Percentiles rank a stretch among this genome's conserved stretches.
These are phyloP conservation scores for Zaprionus obscuricornis DNA, from an alignment of 2,888 invertebrate genomes.

Conservation along the genomic window DNA sequence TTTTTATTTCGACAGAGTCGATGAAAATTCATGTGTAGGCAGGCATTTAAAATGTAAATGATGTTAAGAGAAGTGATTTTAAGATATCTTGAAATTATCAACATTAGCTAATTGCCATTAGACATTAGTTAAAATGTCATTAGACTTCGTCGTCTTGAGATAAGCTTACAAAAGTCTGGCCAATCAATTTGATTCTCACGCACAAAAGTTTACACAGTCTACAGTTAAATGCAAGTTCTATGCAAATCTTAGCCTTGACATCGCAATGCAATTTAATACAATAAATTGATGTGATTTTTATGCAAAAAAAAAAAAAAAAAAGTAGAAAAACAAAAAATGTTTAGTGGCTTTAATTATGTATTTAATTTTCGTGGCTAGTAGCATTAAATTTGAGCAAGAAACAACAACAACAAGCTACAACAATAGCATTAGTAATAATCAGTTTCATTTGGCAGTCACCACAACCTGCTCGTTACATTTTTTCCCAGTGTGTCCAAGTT, in stretches of 20 bases:
- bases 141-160: too few species aligned
- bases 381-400: too few species aligned
- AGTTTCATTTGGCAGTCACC: conserved; percentile 69
- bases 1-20: too few species aligned
- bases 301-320: too few species aligned
- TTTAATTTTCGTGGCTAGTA: conserved; percentile 57
- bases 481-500: conserved; percentile 69
- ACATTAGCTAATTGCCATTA: too few species aligned
- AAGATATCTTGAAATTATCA: too few species aligned
- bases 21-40: too few species aligned
- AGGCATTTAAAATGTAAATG: too few species aligned
- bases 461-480: conserved; percentile 69
- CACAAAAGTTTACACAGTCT: conserved; percentile 30
- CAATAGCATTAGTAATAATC: conserved; percentile 76
- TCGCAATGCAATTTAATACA: conserved; percentile 53
- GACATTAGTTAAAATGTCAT: background rate
- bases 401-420: conserved; percentile 24
- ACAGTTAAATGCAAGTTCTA: conserved; percentile 58
- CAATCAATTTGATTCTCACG: conserved; percentile 28
- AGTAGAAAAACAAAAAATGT: conserved; percentile 32
- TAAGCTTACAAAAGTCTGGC: background rate
- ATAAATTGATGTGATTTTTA: conserved; percentile 75
- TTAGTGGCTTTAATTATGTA: conserved; percentile 74
- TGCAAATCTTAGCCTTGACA: conserved; percentile 73
- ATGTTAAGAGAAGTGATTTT: too few species aligned